phyloP scores from a whole-genome alignment of 2,888 invertebrate genomes.

The Caenorhabditis angaria region DNA sequence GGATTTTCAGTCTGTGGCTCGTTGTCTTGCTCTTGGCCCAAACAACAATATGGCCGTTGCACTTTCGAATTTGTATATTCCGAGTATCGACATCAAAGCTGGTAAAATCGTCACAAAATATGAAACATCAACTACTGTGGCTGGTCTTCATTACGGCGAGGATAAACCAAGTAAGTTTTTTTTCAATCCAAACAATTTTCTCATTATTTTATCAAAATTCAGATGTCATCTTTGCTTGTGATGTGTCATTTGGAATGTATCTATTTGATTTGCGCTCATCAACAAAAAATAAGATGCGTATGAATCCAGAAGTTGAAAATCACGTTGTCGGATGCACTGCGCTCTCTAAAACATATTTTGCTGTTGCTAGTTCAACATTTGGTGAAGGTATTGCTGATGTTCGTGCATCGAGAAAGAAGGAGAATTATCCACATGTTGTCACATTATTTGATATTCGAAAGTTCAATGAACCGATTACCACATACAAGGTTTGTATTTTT shows the following conservation, averaged over 20 bases:
- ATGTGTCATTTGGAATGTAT: conserved; percentile 49
- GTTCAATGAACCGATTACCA: conserved; percentile 35
- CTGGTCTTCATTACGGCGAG: conserved; percentile 20
- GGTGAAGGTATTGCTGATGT: conserved; percentile 34
- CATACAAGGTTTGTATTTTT: conserved; percentile 21
- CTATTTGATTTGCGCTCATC: conserved; percentile 39
- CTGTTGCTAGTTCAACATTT: conserved; percentile 46
- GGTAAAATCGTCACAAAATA: background rate
- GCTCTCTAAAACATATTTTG: conserved; percentile 26
- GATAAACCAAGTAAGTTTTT: conserved; percentile 17
- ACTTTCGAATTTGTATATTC: conserved; percentile 31
- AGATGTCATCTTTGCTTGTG: conserved; percentile 40
- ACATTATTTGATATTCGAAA: conserved; percentile 45
- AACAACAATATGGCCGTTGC: conserved; percentile 16
- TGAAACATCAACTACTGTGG: conserved; percentile 28
- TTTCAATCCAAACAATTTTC: background rate
- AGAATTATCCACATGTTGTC: conserved; percentile 29
- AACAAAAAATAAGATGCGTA: conserved; percentile 41
- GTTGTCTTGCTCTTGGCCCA: conserved; percentile 11
- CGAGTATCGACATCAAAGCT: conserved; percentile 18
- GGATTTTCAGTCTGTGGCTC: conserved; percentile 16
- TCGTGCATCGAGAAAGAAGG: conserved; percentile 28
- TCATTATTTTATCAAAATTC: conserved; percentile 4
- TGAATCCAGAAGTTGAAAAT: conserved; percentile 51
- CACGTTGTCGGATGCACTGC: conserved; percentile 43